Conservation (phyloP, 2,113 vertebrate genomes). For the Globicephala melas region DNA sequence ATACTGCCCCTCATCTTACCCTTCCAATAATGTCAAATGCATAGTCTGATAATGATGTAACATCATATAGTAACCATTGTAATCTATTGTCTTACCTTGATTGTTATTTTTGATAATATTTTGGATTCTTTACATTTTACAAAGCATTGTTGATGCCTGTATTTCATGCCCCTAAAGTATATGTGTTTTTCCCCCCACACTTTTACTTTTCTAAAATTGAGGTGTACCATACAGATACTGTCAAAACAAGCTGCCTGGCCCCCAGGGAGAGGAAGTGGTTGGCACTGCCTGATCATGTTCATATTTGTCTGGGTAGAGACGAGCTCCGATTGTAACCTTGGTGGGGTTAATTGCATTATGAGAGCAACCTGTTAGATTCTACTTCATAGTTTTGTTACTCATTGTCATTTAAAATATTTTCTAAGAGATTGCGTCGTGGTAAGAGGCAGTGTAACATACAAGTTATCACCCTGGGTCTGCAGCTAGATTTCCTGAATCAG, state of each 20-base stretch:
- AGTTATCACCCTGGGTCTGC: background rate
- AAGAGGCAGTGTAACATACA: background rate
- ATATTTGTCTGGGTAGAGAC: background rate
- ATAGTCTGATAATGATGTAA: background rate
- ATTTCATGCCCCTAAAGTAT: background rate
- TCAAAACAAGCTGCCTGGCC: background rate
- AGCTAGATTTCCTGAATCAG: background rate
- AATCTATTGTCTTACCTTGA: background rate
- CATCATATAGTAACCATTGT: background rate
- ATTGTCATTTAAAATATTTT: background rate
- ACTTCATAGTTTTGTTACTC: background rate
- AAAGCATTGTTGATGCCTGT: background rate
- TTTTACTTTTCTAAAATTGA: background rate
- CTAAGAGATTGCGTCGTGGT: background rate
- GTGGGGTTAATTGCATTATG: background rate
- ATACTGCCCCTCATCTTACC: background rate
- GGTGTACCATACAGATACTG: background rate
- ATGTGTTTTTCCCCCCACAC: background rate
- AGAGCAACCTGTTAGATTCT: background rate
- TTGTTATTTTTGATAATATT: background rate
- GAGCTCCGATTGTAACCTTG: background rate
- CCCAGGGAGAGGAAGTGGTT: background rate
- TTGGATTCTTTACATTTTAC: background rate
- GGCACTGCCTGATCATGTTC: background rate
- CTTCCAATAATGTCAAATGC: background rate